Percentiles rank a stretch among this genome's conserved stretches.
phyloP scores from a whole-genome alignment of 1,140 invertebrate genomes.

The Brachionus manjavacas region DNA sequence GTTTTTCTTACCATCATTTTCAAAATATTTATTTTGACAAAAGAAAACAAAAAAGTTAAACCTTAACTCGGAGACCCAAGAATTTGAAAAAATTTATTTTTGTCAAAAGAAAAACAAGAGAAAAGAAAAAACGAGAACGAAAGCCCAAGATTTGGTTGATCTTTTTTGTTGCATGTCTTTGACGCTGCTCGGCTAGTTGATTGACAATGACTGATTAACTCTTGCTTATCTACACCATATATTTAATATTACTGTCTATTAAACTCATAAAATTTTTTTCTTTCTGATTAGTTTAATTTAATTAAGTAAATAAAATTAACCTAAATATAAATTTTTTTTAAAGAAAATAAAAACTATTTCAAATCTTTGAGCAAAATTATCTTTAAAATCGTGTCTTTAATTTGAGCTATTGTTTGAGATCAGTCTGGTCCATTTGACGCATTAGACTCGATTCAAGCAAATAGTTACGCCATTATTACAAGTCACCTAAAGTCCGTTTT shows the following conservation, averaged over 20 bases:
- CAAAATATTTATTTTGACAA: neutral
- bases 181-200: neutral
- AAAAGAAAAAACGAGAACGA: neutral
- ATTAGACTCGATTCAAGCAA: neutral
- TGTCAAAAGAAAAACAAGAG: neutral
- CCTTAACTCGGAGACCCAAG: neutral
- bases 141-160: neutral
- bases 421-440: neutral
- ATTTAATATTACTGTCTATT: constrained; percentile 22
- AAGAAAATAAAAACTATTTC: neutral
- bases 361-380: neutral
- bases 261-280: neutral
- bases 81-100: neutral
- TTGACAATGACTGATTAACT: constrained; percentile 34
- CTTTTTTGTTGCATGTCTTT: neutral
- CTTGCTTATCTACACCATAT: neutral
- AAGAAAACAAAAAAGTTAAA: neutral
- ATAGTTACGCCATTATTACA: neutral
- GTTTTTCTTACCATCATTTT: neutral
- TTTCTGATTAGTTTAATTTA: constrained; percentile 25
- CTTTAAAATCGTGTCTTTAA: neutral
- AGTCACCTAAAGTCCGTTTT: neutral
- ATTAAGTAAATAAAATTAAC: constrained; percentile 38
- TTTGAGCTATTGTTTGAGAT: neutral
- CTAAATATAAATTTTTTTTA: neutral